Evolutionary conservation across 2,888 invertebrate genomes (phyloP), one percentile per base, ranked within the genome.

Genomic region (Platynereis dumerilii): DNA sequence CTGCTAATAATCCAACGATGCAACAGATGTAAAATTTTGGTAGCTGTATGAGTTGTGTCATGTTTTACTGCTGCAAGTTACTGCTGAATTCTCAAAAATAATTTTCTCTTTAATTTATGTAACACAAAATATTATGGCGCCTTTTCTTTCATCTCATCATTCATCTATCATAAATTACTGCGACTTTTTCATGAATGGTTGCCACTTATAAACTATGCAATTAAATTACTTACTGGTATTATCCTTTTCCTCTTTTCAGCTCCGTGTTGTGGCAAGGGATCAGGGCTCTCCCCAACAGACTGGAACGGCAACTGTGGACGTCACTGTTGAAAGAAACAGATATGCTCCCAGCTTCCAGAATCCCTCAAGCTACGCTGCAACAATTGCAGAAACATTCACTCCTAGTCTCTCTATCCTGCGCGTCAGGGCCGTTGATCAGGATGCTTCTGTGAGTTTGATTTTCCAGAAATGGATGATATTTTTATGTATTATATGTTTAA

Each of bases 371-470:
- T 76, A 75, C 56, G 20, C 48, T 2, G 64, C 65, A 17, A 74
- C 74, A 2, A 78, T 81, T 26, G 65, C 69, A 0, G 78, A 78
- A 61, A 75, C 73, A 3, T 69, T 68, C 22, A 63, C 71, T 0
- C 78, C 78, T 12, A 75, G 78, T 24, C 67, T 74, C 15, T 65
- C 73, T 0, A 64, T 76, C 22, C 65, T 69, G 57, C 56, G 44
- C 26, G 74, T 76, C 7, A 28, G 42, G 54, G 75, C 73, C 1
- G 63, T 70, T 10, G 76, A 76, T 58, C 71, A 66, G 57, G 76
- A 76, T 48, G 65, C 70, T 17, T 58, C 54, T 22, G 76, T 76
- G 26, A 24, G 58, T 58, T 17, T 22, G 1, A 7, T 34, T 7
- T 7, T 52, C 24, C 52, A 24, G 3, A 17, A 52, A 52, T 42